Conservation (phyloP, 1,140 invertebrate species). For the Oreohelix idahoensis region DNA sequence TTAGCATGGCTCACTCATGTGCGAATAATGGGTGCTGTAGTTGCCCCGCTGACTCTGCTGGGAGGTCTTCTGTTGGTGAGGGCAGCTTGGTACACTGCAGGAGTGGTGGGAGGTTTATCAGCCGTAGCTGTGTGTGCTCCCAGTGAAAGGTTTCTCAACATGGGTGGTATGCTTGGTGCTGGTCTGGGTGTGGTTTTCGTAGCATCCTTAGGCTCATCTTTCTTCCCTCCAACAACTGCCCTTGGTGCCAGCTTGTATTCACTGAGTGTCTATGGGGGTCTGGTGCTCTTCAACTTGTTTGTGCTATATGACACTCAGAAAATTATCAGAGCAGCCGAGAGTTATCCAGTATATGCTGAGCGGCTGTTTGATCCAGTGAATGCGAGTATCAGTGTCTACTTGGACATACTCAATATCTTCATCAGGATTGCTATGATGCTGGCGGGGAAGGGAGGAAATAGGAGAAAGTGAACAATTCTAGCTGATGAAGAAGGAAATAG, state of each 20-base stretch:
- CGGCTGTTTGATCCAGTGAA: slow-evolving; percentile 94
- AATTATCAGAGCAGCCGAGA: slow-evolving; percentile 90
- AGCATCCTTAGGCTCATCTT: slow-evolving; percentile 88
- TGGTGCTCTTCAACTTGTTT: slow-evolving; percentile 92
- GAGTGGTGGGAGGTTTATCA: slow-evolving; percentile 92
- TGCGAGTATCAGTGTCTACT: slow-evolving; percentile 92
- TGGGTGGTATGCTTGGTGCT: slow-evolving; percentile 94
- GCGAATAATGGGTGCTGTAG: slow-evolving; percentile 89
- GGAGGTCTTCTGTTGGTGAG: slow-evolving; percentile 91
- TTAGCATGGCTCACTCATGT: slow-evolving; percentile 92
- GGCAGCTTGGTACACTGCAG: slow-evolving; percentile 95
- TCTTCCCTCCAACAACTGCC: slow-evolving; percentile 89
- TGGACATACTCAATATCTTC: slow-evolving; percentile 98
- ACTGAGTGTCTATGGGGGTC: slow-evolving; percentile 93
- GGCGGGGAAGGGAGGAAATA: slow-evolving; percentile 79
- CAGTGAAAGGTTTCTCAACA: slow-evolving; percentile 93
- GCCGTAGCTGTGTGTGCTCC: slow-evolving; percentile 95
- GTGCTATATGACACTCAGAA: slow-evolving; percentile 95
- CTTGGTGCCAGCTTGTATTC: slow-evolving; percentile 93
- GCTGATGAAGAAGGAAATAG: no score
- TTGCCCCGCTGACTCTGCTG: slow-evolving; percentile 92
- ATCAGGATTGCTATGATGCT: slow-evolving; percentile 92
- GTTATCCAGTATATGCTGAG: slow-evolving; percentile 80
- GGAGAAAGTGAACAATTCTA: slow-evolving; percentile 52
- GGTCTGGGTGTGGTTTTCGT: slow-evolving; percentile 96